Evolutionary conservation across 2,888 invertebrate genomes (phyloP), one percentile per base, ranked within the genome.

Genomic region (Drosophila pseudotalamancana): DNA sequence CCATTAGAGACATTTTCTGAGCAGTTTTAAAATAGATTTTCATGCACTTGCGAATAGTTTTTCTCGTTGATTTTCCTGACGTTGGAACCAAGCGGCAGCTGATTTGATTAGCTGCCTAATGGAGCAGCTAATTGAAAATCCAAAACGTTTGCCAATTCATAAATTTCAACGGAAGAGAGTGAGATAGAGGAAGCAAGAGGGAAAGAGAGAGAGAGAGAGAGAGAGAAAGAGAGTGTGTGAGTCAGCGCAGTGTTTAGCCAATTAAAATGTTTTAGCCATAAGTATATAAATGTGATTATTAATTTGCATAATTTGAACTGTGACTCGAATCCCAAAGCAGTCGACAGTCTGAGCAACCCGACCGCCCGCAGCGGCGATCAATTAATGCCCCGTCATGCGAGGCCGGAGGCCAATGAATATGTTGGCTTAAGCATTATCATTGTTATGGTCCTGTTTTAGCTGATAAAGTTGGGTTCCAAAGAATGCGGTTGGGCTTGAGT

Each of bases 341-440:
- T 2, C 59, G 37, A 6, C 43, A 31, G 16, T 12, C n/a, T 6
- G 6, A 48, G 21, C 37, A 25, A 1, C 6, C 16, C 11, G 82
- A 80, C 87, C 83, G 67, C 87, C 85, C 82, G 82, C 65, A 4
- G 84, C 18, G 42, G 34, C 25, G 72, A 34, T 63, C 73, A 77
- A 84, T 82, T 86, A 79, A 77, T 72, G 75, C 18, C 29, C 43
- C 34, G 59, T 55, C 70, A 64, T 54, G 57, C 45, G 31, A 42
- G 40, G 16, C 35, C 34, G 3, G 48, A 40, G 54, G 45, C 67
- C 73, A 67, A 76, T 83, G 74, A 79, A 86, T 86, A 63, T 71
- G 83, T 86, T 64, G 56, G 56, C 69, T n/a, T n/a, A n/a, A n/a
- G 64, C 84, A 84, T 84, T 84, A 87, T 83, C 83, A 77, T 62